Base-by-base conservation (phyloP, 92 coral and sea anemone genomes). In the Zoanthus sociatus region DNA sequence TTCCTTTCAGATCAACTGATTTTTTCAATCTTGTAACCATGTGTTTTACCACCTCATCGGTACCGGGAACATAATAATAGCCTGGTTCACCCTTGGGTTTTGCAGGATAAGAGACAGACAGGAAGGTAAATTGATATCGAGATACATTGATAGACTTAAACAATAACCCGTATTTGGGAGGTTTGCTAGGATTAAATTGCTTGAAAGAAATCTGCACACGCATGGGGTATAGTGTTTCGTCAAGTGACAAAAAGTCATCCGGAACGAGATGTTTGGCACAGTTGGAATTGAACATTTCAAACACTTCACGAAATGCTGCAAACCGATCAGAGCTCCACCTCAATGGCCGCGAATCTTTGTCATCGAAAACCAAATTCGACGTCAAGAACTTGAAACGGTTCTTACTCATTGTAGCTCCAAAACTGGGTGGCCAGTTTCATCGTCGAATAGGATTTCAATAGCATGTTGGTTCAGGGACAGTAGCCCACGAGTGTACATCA, bases 81-180 rank as follows among this genome's bases (percentile, higher is more conserved):
- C 87, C 73, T 1, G 88, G 48, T 17, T 44, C 78, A 5, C 46
- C 87, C n/a, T 13, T 50, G 10, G 91, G 91, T 32, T 88, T 88
- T 5, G 81, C 61, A 54, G 61, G 4, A 54, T 54, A 54, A 54
- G 61, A 54, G 61, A 54, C 61, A 54, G 61, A 54, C 91, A 58
- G 54, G 63, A 79, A 88, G 9, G 82, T 32, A 71, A 30, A 88
- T 21, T 73, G 82, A 56, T 88, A 88, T 21, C 83, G 81, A 6
- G 91, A 87, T 70, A 82, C 74, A 82, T 72, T 88, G 73, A 88
- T 42, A 6, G 91, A 82, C 44, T 88, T 82, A 72, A 88, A 82
- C 12, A 88, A 81, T 44, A 88, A 47, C 30, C 88, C 91, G 32
- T 82, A 82, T 78, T 82, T 88, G 16, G 3, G 4, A 26, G 26